phyloP scores from a whole-genome alignment of 2,113 vertebrate genomes.

The Benitochromis conjunctus region DNA sequence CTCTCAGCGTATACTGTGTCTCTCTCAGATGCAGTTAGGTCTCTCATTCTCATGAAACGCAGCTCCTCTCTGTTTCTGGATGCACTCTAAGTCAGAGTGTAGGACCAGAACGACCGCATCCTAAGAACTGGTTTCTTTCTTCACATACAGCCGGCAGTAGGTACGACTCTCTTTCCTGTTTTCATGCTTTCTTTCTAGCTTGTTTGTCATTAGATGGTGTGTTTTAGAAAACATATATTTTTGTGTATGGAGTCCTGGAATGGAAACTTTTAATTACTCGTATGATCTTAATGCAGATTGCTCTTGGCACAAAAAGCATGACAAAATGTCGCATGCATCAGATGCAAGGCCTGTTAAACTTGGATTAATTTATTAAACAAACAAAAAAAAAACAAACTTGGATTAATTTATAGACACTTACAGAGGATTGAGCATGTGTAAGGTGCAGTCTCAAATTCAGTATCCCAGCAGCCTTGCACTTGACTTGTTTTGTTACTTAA shows the following conservation, averaged over 20 bases:
- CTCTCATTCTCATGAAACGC: conserved; percentile 9
- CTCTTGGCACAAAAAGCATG: not conserved
- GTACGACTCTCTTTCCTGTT: conserved; percentile 19
- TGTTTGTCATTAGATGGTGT: not conserved
- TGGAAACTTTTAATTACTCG: not conserved
- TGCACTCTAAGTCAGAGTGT: conserved; percentile 31
- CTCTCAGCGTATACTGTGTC: not conserved
- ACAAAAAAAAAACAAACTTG: too few relatives aligned
- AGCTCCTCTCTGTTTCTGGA: not conserved
- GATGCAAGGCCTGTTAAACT: not conserved
- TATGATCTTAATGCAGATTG: not conserved
- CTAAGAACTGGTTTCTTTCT: conserved; percentile 12
- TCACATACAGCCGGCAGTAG: conserved; percentile 28
- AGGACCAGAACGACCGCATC: conserved; percentile 27
- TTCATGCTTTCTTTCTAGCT: not conserved
- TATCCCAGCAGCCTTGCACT: not conserved
- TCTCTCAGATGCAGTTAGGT: conserved; percentile 2
- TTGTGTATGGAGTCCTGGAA: not conserved
- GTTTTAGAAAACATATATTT: not conserved
- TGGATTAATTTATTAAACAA: too few relatives aligned
- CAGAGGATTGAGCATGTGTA: not conserved
- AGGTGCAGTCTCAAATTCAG: not conserved
- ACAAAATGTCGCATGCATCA: not conserved
- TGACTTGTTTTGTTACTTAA: not conserved
- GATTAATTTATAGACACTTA: not conserved